Percentiles rank a stretch among this genome's conserved stretches.
phyloP scores from a whole-genome alignment of 2,113 vertebrate species.

The Macquaria australasica region DNA sequence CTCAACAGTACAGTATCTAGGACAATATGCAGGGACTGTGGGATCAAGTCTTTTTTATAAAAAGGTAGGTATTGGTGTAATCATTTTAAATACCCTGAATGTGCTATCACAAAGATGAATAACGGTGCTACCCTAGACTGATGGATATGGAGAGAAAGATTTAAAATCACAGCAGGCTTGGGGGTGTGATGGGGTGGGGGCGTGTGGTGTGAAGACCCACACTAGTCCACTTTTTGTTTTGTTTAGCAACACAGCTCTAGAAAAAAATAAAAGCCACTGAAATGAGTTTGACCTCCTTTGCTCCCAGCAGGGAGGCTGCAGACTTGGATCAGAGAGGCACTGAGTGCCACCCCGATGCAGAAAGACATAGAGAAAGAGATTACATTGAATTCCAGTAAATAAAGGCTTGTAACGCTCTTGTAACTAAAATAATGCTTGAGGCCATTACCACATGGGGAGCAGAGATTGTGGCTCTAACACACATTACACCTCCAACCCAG shows the following conservation, averaged over 20 bases:
- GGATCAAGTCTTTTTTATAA: not conserved
- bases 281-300: constrained; percentile 65
- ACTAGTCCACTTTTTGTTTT: constrained; percentile 10
- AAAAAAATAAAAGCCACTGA: constrained; percentile 13
- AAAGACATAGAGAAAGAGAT: constrained; percentile 44
- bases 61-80: not conserved
- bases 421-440: constrained; percentile 58
- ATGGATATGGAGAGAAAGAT: not conserved
- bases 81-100: not conserved
- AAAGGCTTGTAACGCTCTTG: constrained; percentile 28
- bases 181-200: not conserved
- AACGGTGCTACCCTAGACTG: not conserved
- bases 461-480: not conserved
- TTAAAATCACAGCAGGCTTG: not conserved
- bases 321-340: constrained; percentile 25
- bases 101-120: not conserved
- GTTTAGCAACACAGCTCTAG: constrained; percentile 17
- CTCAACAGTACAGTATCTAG: not conserved
- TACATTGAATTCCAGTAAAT: constrained; percentile 52
- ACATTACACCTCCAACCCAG: not conserved
- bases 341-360: constrained; percentile 22
- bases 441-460: constrained; percentile 24
- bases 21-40: not conserved
- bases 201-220: not conserved
- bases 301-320: constrained; percentile 64